A percentile compares a stretch with the other conserved stretches of the same genome.
Conservation (phyloP, 2,113 vertebrate genomes). For the Albula goreensis region DNA sequence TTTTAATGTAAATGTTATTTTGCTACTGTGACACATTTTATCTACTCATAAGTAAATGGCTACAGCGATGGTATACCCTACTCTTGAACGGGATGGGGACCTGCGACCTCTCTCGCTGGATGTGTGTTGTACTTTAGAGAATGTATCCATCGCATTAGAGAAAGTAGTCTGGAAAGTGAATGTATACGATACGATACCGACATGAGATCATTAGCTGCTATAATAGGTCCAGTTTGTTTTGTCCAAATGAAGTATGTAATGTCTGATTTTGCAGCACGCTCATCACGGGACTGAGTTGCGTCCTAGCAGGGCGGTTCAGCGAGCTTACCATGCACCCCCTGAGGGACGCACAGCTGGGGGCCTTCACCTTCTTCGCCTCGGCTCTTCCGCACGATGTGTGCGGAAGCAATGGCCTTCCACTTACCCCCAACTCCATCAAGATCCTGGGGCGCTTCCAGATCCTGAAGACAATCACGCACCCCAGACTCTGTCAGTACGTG, state of each 20-base stretch:
- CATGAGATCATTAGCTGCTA: no score
- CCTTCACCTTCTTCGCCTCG: slow-evolving; percentile 96
- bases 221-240: background rate
- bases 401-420: slow-evolving; percentile 95
- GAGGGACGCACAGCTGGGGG: slow-evolving; percentile 87
- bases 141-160: no score
- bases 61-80: no score
- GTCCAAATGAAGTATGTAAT: background rate
- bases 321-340: slow-evolving; percentile 79
- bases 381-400: slow-evolving; percentile 96
- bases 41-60: no score
- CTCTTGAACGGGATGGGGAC: no score
- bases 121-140: no score
- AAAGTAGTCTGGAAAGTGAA: no score
- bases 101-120: no score
- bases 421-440: slow-evolving; percentile 98
- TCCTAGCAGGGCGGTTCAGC: background rate
- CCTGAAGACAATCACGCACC: slow-evolving; percentile 91
- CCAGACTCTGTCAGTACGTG: slow-evolving; percentile 93
- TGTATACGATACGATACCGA: no score
- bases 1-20: no score
- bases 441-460: slow-evolving; percentile 97
- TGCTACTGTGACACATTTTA: no score
- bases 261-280: background rate
- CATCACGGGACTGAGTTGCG: background rate